Evolutionary conservation across 2,113 vertebrate genomes (phyloP).

Genomic region (Dasyornis broadbenti): DNA sequence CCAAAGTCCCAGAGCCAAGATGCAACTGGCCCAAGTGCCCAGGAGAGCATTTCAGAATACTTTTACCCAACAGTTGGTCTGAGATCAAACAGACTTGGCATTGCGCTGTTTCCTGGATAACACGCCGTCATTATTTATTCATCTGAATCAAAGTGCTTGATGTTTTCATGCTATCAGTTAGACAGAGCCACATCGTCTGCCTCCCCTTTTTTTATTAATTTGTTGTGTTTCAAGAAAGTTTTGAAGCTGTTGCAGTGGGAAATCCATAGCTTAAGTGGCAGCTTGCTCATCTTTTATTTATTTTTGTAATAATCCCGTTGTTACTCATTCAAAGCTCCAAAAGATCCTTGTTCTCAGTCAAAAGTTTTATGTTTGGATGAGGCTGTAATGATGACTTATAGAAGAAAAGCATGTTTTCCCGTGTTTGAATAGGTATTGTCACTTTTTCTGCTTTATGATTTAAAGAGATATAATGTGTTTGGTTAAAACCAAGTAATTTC

Average conservation of each 20-base stretch:
- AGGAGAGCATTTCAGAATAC: conserved; percentile 13
- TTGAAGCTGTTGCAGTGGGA: conserved; percentile 40
- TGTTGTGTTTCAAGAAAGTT: conserved; percentile 40
- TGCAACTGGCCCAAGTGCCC: not conserved
- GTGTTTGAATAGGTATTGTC: not conserved
- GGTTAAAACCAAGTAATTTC: not conserved
- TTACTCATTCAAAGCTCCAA: not conserved
- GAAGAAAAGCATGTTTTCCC: not conserved
- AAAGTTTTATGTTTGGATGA: not conserved
- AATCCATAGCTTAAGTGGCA: conserved; percentile 24
- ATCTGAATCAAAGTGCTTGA: conserved; percentile 53
- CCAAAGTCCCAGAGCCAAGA: not conserved
- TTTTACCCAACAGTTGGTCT: conserved; percentile 60
- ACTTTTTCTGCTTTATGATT: not conserved
- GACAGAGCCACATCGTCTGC: conserved; percentile 38
- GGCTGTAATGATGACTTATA: not conserved
- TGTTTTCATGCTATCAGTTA: conserved; percentile 45
- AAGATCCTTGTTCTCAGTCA: not conserved
- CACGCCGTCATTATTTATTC: conserved; percentile 60
- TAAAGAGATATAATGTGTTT: not conserved
- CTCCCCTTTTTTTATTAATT: not conserved
- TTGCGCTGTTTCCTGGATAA: conserved; percentile 48
- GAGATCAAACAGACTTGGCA: conserved; percentile 62
- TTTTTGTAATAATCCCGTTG: not conserved
- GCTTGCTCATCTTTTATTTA: conserved; percentile 55